phyloP scores from a whole-genome alignment of 2,888 invertebrate species.

The Pedicia rivosa region DNA sequence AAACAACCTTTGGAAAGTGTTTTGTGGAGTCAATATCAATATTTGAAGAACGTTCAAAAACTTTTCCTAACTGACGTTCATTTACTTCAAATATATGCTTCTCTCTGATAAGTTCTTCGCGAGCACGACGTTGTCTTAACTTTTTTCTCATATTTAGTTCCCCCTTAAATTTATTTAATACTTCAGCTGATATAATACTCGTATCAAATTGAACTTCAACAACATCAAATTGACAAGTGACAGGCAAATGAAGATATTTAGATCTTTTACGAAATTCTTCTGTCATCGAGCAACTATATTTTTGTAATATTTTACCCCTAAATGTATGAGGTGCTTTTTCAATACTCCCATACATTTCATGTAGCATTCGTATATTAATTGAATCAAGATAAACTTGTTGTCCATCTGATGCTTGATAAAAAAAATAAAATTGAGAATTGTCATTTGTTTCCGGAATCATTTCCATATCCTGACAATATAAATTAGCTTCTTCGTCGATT shows the following conservation, averaged over 20 bases:
- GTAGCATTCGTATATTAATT: constrained; percentile 77
- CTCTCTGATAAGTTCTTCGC: constrained; percentile 67
- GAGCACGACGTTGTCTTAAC: constrained; percentile 49
- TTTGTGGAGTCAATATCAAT: constrained; percentile 38
- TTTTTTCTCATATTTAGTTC: constrained; percentile 57
- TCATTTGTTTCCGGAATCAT: constrained; percentile 14
- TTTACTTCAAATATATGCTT: constrained; percentile 57
- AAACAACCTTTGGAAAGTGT: constrained; percentile 40
- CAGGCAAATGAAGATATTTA: constrained; percentile 73
- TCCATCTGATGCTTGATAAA: constrained; percentile 63
- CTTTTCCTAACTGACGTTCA: constrained; percentile 52
- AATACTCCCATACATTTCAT: constrained; percentile 68
- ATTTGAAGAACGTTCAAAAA: constrained; percentile 41
- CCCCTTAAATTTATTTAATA: constrained; percentile 56
- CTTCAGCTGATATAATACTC: constrained; percentile 50
- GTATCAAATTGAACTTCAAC: constrained; percentile 70
- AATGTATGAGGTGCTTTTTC: constrained; percentile 60
- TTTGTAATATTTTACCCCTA: constrained; percentile 67
- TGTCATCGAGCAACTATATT: constrained; percentile 71
- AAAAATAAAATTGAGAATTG: constrained; percentile 22
- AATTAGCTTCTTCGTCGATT: constrained; percentile 9
- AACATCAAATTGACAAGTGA: constrained; percentile 79
- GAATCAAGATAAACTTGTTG: constrained; percentile 86
- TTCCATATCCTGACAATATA: not conserved
- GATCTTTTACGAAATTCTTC: constrained; percentile 62